Evolutionary conservation across 2,888 invertebrate genomes (phyloP).

Genomic region (Metallyticus violacea): DNA sequence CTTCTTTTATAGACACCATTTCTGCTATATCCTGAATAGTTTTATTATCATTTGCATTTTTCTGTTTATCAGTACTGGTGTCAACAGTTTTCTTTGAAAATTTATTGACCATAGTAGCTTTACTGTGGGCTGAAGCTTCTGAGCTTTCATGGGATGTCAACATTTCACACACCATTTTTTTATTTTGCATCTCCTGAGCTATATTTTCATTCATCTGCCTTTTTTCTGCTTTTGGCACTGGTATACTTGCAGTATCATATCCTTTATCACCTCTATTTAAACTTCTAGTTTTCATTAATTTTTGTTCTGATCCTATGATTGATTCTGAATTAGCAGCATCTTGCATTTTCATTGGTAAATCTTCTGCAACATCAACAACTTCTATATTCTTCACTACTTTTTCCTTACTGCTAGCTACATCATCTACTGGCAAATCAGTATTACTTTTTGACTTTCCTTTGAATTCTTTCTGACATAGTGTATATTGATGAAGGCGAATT

Average conservation of each 20-base stretch:
- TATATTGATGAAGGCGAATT: constrained; percentile 8
- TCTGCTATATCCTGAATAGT: neutral
- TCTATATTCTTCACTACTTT: neutral
- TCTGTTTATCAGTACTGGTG: neutral
- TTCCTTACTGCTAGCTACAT: neutral
- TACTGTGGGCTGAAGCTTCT: neutral
- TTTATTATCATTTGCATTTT: neutral
- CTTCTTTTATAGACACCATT: neutral
- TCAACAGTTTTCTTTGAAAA: neutral
- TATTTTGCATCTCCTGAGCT: neutral
- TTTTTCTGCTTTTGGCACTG: neutral
- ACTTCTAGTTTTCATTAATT: neutral
- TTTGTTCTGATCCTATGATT: neutral
- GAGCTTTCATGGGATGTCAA: neutral
- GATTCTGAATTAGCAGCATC: neutral
- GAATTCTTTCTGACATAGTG: neutral
- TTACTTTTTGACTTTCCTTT: neutral
- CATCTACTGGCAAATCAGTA: neutral
- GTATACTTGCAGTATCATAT: neutral
- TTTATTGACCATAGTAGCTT: neutral
- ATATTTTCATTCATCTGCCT: neutral
- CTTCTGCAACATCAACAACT: neutral
- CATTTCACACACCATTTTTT: neutral
- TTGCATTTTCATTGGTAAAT: neutral
- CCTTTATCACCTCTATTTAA: neutral